Conservation (phyloP, 2,888 invertebrate genomes). For the Onthophagus sagittarius region DNA sequence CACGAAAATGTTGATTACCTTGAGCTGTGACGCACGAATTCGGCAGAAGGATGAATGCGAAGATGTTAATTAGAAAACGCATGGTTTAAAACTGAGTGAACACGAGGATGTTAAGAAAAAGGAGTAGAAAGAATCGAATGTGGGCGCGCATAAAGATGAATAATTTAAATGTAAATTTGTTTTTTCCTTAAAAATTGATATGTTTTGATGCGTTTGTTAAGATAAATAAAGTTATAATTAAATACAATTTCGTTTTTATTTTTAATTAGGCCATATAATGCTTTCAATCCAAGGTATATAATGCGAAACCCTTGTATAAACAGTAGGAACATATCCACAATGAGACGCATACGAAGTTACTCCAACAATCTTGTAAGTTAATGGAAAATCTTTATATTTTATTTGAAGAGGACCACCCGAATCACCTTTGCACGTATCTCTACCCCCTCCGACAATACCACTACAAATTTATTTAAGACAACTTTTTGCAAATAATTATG, state of each 20-base stretch:
- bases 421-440: constrained; percentile 48
- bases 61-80: not conserved
- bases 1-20: not conserved
- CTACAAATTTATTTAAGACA: no score
- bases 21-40: not conserved
- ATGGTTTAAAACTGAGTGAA: not conserved
- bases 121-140: no score
- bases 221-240: not conserved
- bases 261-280: constrained; percentile 40
- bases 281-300: constrained; percentile 49
- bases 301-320: constrained; percentile 46
- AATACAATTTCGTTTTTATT: not conserved
- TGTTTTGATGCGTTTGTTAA: not conserved
- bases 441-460: no score
- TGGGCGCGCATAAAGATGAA: no score
- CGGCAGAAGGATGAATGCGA: not conserved
- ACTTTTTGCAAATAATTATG: no score
- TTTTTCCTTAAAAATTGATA: not conserved
- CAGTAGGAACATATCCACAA: constrained; percentile 44
- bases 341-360: constrained; percentile 47
- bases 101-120: no score
- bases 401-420: constrained; percentile 58
- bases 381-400: constrained; percentile 35
- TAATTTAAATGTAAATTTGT: not conserved
- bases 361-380: constrained; percentile 48